Percentiles rank a stretch among this genome's conserved stretches.
phyloP scores from a whole-genome alignment of 2,113 vertebrate genomes.

The Pelusios castaneus region DNA sequence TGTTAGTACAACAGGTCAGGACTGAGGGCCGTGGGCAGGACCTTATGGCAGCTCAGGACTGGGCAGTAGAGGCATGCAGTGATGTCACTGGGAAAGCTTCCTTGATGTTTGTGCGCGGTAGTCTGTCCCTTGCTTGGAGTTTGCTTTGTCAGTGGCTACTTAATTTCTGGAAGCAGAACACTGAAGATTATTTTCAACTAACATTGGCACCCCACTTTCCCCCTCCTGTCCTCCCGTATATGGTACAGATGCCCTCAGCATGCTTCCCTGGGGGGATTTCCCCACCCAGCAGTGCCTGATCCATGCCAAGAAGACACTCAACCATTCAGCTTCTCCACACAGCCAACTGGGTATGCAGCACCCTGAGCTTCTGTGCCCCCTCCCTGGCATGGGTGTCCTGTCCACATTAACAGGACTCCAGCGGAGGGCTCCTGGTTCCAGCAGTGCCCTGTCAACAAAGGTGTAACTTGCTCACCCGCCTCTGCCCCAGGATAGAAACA shows the following conservation, averaged over 20 bases:
- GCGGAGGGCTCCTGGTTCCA: not conserved
- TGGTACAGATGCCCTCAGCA: not conserved
- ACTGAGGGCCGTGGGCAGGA: not conserved
- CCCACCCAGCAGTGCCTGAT: fast-evolving
- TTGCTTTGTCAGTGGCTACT: not conserved
- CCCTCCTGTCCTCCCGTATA: fast-evolving
- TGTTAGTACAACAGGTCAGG: not conserved
- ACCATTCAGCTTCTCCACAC: too few relatives aligned
- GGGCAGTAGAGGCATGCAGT: not conserved
- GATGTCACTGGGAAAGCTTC: not conserved
- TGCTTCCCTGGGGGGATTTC: not conserved
- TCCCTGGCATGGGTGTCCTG: not conserved
- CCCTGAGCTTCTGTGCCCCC: fast-evolving
- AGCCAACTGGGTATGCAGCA: not conserved
- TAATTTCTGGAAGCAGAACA: not conserved
- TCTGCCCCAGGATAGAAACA: not conserved
- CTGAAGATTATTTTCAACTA: not conserved
- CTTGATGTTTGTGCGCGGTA: not conserved
- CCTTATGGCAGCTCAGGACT: not conserved
- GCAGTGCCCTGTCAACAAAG: not conserved
- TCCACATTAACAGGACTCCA: not conserved
- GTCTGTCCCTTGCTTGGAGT: not conserved
- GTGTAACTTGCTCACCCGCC: not conserved
- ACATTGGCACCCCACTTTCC: not conserved
- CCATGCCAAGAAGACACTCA: not conserved